These are phyloP conservation scores for Baronia brevicornis DNA, from an alignment of 2,888 invertebrate species.

Conservation along the genomic window DNA sequence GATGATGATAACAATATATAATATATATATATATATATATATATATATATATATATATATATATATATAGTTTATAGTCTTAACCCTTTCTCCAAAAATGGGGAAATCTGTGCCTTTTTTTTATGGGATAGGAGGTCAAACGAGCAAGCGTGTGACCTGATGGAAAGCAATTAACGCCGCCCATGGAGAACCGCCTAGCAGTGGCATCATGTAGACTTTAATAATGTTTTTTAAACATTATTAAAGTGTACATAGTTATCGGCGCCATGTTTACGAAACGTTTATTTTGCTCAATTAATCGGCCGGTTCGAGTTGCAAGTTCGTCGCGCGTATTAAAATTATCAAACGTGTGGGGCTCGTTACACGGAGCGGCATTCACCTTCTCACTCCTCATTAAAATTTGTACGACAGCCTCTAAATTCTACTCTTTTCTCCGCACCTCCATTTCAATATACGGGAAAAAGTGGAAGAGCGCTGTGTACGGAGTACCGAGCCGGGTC, in stretches of 20 bases:
- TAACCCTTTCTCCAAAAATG: too few species aligned
- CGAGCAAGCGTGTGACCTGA: too few species aligned
- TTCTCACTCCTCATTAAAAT: conserved; percentile 73
- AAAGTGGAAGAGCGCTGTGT: conserved; percentile 74
- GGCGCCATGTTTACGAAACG: conserved; percentile 22
- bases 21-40: too few species aligned
- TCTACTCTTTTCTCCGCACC: conserved; percentile 74
- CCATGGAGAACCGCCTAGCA: too few species aligned
- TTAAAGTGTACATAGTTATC: background rate
- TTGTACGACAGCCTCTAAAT: conserved; percentile 73
- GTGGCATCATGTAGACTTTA: too few species aligned
- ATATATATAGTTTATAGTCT: too few species aligned
- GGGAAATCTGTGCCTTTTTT: too few species aligned
- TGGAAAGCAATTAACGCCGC: too few species aligned
- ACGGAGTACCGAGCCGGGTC: conserved; percentile 66
- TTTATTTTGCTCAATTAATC: conserved; percentile 26
- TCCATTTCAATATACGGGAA: conserved; percentile 76
- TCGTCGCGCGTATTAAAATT: conserved; percentile 35
- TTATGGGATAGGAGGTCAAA: too few species aligned
- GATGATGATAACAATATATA: too few species aligned
- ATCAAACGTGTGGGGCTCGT: conserved; percentile 46
- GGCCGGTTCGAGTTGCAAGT: conserved; percentile 26
- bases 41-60: too few species aligned
- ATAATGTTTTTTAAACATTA: too few species aligned
- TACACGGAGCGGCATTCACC: conserved; percentile 50